A percentile compares a stretch with the other conserved stretches of the same genome.
Conservation (phyloP, 2,888 invertebrate species). For the Cremastinae sp. region DNA sequence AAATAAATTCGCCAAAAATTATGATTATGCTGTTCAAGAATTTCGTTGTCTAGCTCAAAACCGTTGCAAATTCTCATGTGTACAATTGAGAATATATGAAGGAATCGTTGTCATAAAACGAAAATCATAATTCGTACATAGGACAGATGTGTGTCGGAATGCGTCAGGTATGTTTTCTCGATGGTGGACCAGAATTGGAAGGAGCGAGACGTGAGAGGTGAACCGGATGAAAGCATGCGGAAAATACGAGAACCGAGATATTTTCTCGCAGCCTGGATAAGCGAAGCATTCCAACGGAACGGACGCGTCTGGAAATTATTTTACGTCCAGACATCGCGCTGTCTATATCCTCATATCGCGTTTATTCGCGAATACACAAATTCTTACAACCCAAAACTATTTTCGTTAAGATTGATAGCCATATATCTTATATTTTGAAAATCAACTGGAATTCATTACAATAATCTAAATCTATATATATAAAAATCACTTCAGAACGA, state of each 20-base stretch:
- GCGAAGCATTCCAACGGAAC: constrained; percentile 44
- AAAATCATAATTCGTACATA: constrained; percentile 27
- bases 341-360: not conserved
- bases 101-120: not conserved
- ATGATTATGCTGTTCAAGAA: too few species aligned
- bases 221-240: constrained; percentile 36
- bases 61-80: not conserved
- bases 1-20: too few species aligned
- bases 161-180: constrained; percentile 31
- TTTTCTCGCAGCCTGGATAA: constrained; percentile 31
- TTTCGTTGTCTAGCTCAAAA: not conserved
- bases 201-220: constrained; percentile 5
- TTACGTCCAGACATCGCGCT: constrained; percentile 32
- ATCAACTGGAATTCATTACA: too few species aligned
- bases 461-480: too few species aligned
- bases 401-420: not conserved
- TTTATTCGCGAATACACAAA: constrained; percentile 3
- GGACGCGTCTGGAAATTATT: constrained; percentile 48
- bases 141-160: constrained; percentile 22
- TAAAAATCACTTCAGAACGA: too few species aligned
- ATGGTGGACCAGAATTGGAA: constrained; percentile 26
- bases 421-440: not conserved
- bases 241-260: constrained; percentile 22
- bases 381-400: constrained; percentile 1
- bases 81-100: not conserved